Conservation (phyloP, 2,888 invertebrate species). For the Marronus borbonicus region DNA sequence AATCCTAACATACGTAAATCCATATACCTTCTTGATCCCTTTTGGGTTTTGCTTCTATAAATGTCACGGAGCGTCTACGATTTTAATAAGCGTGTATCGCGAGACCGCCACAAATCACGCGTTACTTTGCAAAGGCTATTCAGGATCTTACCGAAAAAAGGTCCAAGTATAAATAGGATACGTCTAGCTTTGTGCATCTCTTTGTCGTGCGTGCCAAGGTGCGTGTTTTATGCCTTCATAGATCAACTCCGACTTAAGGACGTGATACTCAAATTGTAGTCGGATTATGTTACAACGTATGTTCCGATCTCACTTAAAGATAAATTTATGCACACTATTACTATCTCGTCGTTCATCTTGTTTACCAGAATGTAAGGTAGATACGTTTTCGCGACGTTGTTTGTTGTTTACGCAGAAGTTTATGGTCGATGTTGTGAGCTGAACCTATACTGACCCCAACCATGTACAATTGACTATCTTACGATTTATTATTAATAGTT, state of each 20-base stretch:
- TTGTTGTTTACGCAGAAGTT: conserved; percentile 24
- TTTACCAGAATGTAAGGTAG: conserved; percentile 34
- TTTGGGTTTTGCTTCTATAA: conserved; percentile 12
- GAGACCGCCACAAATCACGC: not conserved
- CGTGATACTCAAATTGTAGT: conserved; percentile 55
- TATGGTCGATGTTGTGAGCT: conserved; percentile 6
- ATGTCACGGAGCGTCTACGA: not conserved
- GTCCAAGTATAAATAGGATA: conserved; percentile 10
- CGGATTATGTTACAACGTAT: conserved; percentile 50
- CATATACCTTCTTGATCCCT: not conserved
- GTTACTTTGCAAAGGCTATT: not conserved
- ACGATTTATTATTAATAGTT: conserved; percentile 35
- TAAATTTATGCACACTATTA: conserved; percentile 47
- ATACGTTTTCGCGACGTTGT: conserved; percentile 18
- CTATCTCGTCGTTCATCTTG: conserved; percentile 33
- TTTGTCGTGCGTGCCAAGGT: conserved; percentile 58
- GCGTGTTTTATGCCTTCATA: conserved; percentile 59
- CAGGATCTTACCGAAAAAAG: not conserved
- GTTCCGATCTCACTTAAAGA: conserved; percentile 45
- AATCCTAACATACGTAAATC: conserved; percentile 2
- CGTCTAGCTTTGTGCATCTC: conserved; percentile 33
- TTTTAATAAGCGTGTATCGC: not conserved
- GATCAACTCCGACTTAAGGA: conserved; percentile 58
- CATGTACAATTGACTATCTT: conserved; percentile 30
- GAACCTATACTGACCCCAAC: conserved; percentile 18